A percentile compares a stretch with the other conserved stretches of the same genome.
These are phyloP conservation scores for Pelodiscus sinensis DNA, from an alignment of 2,113 vertebrate species.

Conservation along the genomic window DNA sequence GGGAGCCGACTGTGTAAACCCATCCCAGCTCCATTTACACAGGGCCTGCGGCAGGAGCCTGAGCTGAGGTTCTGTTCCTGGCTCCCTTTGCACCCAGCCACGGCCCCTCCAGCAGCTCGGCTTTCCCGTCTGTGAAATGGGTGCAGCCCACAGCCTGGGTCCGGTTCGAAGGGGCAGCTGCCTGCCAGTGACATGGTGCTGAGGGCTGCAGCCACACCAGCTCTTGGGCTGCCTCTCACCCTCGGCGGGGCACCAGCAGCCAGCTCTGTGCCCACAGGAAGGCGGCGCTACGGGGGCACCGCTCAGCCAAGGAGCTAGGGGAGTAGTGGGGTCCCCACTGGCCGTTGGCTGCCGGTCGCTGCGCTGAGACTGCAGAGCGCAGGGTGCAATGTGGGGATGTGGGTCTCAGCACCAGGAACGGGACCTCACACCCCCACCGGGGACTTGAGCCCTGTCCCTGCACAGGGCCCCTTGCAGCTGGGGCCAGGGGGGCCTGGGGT, in stretches of 20 bases:
- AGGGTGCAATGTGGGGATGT: background rate
- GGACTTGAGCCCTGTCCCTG: background rate
- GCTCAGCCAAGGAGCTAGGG: background rate
- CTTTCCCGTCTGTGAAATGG: background rate
- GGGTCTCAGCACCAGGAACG: background rate
- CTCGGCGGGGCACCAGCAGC: background rate
- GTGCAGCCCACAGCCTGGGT: background rate
- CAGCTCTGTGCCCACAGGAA: background rate
- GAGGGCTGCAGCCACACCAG: no score
- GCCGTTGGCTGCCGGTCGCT: background rate
- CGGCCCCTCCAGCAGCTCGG: fast-evolving
- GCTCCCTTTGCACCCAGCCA: background rate
- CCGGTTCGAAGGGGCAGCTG: background rate
- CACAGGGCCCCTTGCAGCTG: no score
- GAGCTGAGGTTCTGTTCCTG: background rate
- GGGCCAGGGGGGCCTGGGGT: no score
- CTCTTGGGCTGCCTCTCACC: background rate
- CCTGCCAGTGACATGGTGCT: background rate
- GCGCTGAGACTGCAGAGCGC: background rate
- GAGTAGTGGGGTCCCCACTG: no score
- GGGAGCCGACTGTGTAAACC: slow-evolving; percentile 29
- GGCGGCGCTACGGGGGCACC: fast-evolving
- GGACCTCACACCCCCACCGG: background rate
- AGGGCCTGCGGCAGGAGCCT: background rate
- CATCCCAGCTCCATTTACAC: background rate